Base-by-base conservation (phyloP, 2,888 invertebrate species). In the Hemaris fuciformis region DNA sequence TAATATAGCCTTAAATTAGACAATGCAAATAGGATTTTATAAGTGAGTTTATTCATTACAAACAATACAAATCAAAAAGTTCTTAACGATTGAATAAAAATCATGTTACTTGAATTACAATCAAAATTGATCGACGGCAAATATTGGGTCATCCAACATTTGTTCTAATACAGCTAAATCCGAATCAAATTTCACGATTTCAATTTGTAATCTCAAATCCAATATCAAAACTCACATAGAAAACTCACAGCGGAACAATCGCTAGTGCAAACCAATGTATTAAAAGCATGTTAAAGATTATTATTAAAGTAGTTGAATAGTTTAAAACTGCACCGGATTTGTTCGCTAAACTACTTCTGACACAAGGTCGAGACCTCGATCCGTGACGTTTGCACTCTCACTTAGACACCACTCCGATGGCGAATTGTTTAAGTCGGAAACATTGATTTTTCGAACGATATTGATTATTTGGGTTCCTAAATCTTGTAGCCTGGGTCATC, bases 361-460 rank as follows among this genome's bases (percentile, higher is more conserved):
- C 18, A 65, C 73, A 74, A 74, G 73, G 74, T 66, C 73, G 64
- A 34, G 74, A 59, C 74, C 74, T 71, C 69, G 72, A 72, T 74
- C 62, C 65, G 41, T 65, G 41, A 27, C 48, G 46, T 60, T 60
- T 60, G 62, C 69, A 71, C 74, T 74, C 74, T 74, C 74, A 72
- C 73, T 74, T 69, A 59, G 60, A 57, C 46, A 66, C 62, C 60
- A 27, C 45, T 25, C 38, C 45, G 0, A 27, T 46, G 1, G 15
- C 22, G 38, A 60, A 48, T 18, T 23, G 25, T 22, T 25, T 60
- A 53, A 53, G 46, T 53, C 23, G 18, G 25, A 41, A 53, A 45
- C 10, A 20, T 7, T 15, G 4, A 18, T 22, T 3, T 22, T 43
- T 43, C 10, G 20, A n/a, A n/a, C n/a, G n/a, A n/a, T n/a, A n/a